Evolutionary conservation across 2,888 invertebrate species (phyloP), one percentile per base, ranked within the genome.

Genomic region (Callimorpha dominula): DNA sequence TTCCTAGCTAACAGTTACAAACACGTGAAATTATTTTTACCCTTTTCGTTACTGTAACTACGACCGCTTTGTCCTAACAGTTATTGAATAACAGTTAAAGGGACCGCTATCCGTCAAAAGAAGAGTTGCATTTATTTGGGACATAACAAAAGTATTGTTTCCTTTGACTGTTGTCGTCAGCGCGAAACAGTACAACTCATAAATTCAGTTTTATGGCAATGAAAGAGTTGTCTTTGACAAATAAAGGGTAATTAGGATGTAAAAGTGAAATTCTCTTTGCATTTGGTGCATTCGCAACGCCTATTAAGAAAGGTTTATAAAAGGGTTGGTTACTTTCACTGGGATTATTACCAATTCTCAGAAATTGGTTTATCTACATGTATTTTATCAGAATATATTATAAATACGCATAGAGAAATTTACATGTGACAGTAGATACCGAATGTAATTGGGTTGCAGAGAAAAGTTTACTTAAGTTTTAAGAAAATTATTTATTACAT

Each of bases 51-150:
- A 92, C 93, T 91, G 93, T 94, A 92, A 90, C 90, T 89, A 88
- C 87, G 87, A 90, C 90, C 87, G 91, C 93, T 91, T 87, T 89
- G 89, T 91, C 78, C 82, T 78, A 87, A 91, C 91, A 85, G 88
- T 89, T 87, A 86, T 88, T 89, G 84, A 89, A 88, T 89, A 89
- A 89, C 88, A 82, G 90, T 88, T 86, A 88, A 93, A 92, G 88
- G 90, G 82, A 91, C 94, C 95, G 94, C 94, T 95, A 92, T 85
- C 83, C 82, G 81, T 90, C 86, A 89, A 89, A 88, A 79, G 79
- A 85, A 93, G 94, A 92, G 94, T 95, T 95, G 94, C 95, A 95
- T 94, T 93, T 93, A 94, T 92, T 88, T 87, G 85, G 90, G 86
- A 90, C 90, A 87, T 77, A 81, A 78, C 85, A 84, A 85, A 73